phyloP scores from a whole-genome alignment of 2,888 invertebrate genomes.

The Imbricaverruca yamaguchii region DNA sequence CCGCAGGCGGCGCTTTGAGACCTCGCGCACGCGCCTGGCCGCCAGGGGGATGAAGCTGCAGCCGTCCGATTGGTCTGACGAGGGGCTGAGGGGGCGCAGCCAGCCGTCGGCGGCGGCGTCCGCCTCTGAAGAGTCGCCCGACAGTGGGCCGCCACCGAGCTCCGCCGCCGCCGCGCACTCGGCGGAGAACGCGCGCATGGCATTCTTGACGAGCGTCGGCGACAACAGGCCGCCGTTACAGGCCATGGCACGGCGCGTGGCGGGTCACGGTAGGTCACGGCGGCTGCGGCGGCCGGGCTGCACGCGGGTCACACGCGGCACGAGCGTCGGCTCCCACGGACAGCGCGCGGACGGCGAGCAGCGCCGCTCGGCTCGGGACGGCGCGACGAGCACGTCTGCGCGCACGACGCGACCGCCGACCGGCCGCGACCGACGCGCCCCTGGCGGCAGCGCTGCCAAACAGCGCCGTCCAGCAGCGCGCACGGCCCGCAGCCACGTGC shows the following conservation, averaged over 20 bases:
- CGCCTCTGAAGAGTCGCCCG: neutral
- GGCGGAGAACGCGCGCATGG: neutral
- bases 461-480: neutral
- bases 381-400: neutral
- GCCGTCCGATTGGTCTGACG: neutral
- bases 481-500: neutral
- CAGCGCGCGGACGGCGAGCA: neutral
- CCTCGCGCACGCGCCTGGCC: slow-evolving; percentile 10
- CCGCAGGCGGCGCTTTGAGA: neutral
- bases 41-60: neutral
- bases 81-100: neutral
- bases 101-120: neutral
- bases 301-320: neutral
- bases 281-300: neutral
- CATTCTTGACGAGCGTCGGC: slow-evolving; percentile 3
- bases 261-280: neutral
- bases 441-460: neutral
- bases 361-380: neutral
- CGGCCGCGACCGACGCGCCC: neutral
- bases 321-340: neutral
- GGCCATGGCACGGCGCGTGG: neutral
- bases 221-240: neutral
- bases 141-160: neutral
- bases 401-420: neutral
- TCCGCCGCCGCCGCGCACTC: neutral